Conservation (phyloP, 1,140 invertebrate species). For the Diorhabda sublineata region DNA sequence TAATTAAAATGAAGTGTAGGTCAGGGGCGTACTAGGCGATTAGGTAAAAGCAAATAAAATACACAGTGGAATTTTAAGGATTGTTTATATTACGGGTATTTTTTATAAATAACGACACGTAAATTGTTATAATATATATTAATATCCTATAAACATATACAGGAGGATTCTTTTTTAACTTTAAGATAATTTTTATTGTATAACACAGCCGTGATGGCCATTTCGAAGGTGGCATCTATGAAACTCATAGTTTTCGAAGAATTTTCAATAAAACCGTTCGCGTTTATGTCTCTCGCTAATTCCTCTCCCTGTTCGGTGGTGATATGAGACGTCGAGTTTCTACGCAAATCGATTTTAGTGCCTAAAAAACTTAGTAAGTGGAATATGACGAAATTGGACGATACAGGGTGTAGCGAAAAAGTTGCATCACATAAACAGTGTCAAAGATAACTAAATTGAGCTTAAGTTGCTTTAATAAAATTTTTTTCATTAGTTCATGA, state of each 20-base stretch:
- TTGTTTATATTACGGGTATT: too few species aligned
- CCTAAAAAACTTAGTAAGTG: slow-evolving; percentile 41
- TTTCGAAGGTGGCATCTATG: slow-evolving; percentile 44
- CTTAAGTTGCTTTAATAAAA: too few species aligned
- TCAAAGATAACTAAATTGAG: too few species aligned
- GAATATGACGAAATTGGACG: too few species aligned
- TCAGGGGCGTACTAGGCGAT: too few species aligned
- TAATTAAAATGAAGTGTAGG: too few species aligned
- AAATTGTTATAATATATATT: background rate
- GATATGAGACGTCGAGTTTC: slow-evolving; percentile 45
- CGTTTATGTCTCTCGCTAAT: slow-evolving; percentile 33
- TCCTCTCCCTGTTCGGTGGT: slow-evolving; percentile 29
- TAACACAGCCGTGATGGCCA: slow-evolving; percentile 28
- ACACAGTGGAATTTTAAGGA: too few species aligned
- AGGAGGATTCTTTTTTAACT: slow-evolving; percentile 2
- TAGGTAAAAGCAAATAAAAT: too few species aligned
- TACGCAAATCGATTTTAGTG: slow-evolving; percentile 62
- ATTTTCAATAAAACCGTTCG: slow-evolving; percentile 36
- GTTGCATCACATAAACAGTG: too few species aligned
- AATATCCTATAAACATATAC: slow-evolving; percentile 8
- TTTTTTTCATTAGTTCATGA: too few species aligned
- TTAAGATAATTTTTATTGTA: slow-evolving; percentile 10
- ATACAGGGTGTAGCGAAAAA: too few species aligned
- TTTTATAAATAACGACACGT: too few species aligned
- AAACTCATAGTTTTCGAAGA: slow-evolving; percentile 33